Percentiles rank a stretch among this genome's conserved stretches.
Evolutionary conservation across 2,113 vertebrate genomes (phyloP).

Genomic region (Oceanites oceanicus): DNA sequence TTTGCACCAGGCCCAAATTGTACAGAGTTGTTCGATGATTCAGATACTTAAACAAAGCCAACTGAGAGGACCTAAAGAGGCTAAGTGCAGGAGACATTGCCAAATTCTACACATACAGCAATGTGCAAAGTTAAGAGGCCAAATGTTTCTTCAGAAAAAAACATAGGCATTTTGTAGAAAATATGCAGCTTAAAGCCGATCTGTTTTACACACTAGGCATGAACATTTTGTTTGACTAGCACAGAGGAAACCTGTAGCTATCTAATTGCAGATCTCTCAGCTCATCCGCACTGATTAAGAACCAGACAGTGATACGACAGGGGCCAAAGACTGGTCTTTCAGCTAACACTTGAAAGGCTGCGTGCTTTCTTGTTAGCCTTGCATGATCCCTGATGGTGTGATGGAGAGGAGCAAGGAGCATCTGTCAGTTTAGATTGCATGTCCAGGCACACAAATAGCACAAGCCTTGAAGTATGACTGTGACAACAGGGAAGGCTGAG

Average conservation of each 20-base stretch:
- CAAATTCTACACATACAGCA: neutral
- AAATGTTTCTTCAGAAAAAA: constrained; percentile 11
- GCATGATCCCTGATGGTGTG: neutral
- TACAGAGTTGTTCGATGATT: neutral
- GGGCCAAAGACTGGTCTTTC: neutral
- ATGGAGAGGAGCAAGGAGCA: neutral
- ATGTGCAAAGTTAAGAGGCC: neutral
- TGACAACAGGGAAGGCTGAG: neutral
- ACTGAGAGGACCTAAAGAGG: neutral
- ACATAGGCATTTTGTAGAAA: neutral
- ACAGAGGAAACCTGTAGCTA: neutral
- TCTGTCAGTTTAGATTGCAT: neutral
- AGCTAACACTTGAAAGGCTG: neutral
- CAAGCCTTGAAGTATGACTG: neutral
- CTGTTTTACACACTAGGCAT: neutral
- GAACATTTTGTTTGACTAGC: neutral
- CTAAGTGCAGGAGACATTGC: neutral
- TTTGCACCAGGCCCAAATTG: neutral
- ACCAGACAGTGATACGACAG: neutral
- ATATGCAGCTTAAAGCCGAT: neutral
- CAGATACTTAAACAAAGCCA: neutral
- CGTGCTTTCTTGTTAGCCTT: neutral
- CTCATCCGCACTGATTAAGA: neutral
- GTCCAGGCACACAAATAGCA: neutral
- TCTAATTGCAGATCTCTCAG: neutral